Base-by-base conservation (phyloP, 2,888 invertebrate genomes). In the Lepidocyrtoides sp. region DNA sequence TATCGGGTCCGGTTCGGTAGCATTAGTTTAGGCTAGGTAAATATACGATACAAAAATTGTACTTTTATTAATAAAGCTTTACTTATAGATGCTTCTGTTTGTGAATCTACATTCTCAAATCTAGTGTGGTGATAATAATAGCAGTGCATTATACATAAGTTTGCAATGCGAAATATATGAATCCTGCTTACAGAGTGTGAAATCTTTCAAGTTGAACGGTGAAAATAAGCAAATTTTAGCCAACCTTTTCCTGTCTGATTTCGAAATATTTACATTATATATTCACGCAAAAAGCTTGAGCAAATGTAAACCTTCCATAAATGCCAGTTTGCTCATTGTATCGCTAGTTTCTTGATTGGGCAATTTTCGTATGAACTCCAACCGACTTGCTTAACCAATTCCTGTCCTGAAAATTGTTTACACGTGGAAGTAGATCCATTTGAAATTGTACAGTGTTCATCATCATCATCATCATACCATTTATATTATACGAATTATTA, bases 341-440 rank as follows among this genome's bases (percentile, higher is more conserved):
- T n/a, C n/a, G 17, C 20, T 60, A 32, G 36, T 17, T 36, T 66
- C 32, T 69, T 36, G 36, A 36, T 69, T 69, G 69, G 17, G 69
- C 36, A 69, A 69, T 69, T 69, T 69, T 14, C 14, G 14, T 36
- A 3, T 69, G 17, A 69, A 69, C 69, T 69, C 36, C 69, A 69
- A 29, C 12, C 36, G 17, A 17, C 69, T 32, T 26, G 32, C 36
- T 69, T 69, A 69, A 10, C 69, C 69, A 69, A 69, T 69, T 69
- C 7, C 69, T 69, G 14, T 17, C 17, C 69, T 69, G 32, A 69
- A 69, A 69, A 69, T 41, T 69, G 69, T 69, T 69, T 69, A 69
- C 69, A 69, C 69, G 69, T 69, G 69, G 69, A 69, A n/a, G 14
- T 5, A 36, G 36, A 69, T 69, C 36, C 41, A 36, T 69, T 69